Evolutionary conservation across 2,797 vertebrate species (phyloP).

Genomic region (Alosa sapidissima): DNA sequence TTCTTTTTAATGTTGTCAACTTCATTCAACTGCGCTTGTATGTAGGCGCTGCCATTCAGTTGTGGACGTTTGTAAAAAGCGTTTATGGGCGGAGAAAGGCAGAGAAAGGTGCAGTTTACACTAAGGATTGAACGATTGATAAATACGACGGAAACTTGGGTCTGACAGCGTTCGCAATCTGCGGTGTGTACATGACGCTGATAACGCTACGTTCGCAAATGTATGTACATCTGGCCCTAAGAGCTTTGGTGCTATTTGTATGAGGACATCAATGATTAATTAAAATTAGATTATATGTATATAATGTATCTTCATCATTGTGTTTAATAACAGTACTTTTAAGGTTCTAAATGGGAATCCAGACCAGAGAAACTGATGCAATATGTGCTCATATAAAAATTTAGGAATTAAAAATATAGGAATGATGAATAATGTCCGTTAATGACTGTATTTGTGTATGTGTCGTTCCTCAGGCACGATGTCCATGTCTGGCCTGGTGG

Average conservation of each 20-base stretch:
- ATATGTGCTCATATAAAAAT: not conserved
- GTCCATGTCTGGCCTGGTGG: slow-evolving; percentile 69
- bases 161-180: no score
- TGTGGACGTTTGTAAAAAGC: no score
- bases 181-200: no score
- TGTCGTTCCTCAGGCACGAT: slow-evolving; percentile 62
- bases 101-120: no score
- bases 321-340: not conserved
- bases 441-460: not conserved
- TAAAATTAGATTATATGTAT: not conserved
- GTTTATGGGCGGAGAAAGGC: no score
- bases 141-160: no score
- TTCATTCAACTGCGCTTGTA: no score
- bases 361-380: not conserved
- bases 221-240: no score
- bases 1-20: no score
- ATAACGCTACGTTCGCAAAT: no score
- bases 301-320: not conserved
- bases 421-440: not conserved
- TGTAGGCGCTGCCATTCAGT: no score
- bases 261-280: not conserved
- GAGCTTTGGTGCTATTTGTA: not conserved
- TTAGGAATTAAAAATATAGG: not conserved
- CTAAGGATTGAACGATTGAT: no score
- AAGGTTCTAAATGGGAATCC: not conserved